Evolutionary conservation across 2,113 vertebrate species (phyloP), one percentile per base, ranked within the genome.

Genomic region (Ameiurus melas): DNA sequence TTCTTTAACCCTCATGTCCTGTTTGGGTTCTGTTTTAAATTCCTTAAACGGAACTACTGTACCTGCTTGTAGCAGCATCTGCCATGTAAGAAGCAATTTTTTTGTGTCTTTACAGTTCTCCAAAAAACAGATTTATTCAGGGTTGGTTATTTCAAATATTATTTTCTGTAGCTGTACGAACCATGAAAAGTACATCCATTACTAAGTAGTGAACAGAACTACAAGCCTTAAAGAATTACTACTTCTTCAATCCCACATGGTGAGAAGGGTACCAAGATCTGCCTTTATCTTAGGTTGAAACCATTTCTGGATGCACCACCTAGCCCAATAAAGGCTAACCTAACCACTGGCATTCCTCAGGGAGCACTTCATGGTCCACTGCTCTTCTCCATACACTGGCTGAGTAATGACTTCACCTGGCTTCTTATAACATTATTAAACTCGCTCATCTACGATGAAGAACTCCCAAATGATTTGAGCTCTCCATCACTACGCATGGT

Each of bases 301-400:
- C 6, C 77, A 79, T 55, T 4, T 58, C 79, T 36, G n/a, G 17
- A 81, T 58, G 79, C 30, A 20, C 16, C 79, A 81, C 1, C 30
- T 58, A 58, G 13, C 55, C 62, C 13, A 51, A 19, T 16, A 83
- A 64, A 66, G 25, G 36, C 14, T 57, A 60, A 39, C 57, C 80
- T 39, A 27, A 9, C 53, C n/a, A 10, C n/a, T 27, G 33, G 36
- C 19, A 62, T 83, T 43, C 58, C 81, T 64, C 81, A 64, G 12
- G 58, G 58, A 79, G 47, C 39, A 43, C 58, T 83, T 64, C 58
- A 83, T 64, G 81, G 81, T 25, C 58, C 57, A 64, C 3, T 83
- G 81, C 58, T 83, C 81, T 83, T 62, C 57, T 64, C 5, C 36
- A 64, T n/a, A 47, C 14, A 60, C 80, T 30, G 77, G 27, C 77